Percentiles rank a stretch among this genome's conserved stretches.
phyloP scores from a whole-genome alignment of 2,797 vertebrate genomes.

The Cetoscarus ocellatus region DNA sequence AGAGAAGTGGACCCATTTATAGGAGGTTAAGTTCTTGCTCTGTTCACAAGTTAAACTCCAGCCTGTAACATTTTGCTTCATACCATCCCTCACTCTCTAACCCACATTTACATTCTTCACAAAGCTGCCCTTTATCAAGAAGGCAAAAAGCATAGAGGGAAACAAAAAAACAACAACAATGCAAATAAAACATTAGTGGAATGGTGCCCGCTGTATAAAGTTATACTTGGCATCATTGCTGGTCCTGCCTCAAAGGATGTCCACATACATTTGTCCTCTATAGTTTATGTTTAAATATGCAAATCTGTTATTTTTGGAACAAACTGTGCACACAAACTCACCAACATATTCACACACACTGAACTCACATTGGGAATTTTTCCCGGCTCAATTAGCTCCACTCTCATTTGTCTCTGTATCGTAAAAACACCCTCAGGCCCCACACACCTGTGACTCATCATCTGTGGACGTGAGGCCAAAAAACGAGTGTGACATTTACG shows the following conservation, averaged over 20 bases:
- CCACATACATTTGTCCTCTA: neutral
- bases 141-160: no score
- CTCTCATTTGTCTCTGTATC: conserved; percentile 21
- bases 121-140: no score
- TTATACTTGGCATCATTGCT: neutral
- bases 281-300: neutral
- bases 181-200: no score
- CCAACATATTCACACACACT: neutral
- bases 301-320: neutral
- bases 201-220: no score
- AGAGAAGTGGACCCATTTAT: no score
- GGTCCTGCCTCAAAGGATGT: neutral
- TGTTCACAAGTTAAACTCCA: no score
- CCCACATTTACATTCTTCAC: no score
- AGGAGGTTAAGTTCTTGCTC: no score
- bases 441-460: conserved; percentile 68
- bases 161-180: no score
- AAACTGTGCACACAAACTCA: neutral
- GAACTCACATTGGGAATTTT: neutral
- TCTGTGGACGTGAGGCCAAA: conserved; percentile 20
- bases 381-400: neutral
- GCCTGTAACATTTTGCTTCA: no score
- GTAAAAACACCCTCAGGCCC: conserved; percentile 34
- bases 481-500: conserved; percentile 46
- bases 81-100: no score